Evolutionary conservation across 53 echinoderm and acorn worm species (phyloP).

Genomic region (Echinometra lucunter): DNA sequence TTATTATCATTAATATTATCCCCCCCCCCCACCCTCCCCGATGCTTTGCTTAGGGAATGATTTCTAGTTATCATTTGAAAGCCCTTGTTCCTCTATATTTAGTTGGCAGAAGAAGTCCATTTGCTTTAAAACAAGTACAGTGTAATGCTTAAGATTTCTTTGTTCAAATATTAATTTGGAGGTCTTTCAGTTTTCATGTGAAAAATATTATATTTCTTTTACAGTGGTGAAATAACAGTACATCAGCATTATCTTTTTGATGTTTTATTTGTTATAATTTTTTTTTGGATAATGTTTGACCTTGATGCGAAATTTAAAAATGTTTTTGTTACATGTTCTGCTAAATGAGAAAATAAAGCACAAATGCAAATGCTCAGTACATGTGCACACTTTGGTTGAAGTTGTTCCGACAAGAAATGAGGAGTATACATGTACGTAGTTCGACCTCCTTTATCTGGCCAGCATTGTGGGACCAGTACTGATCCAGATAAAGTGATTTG

Average conservation of each 20-base stretch:
- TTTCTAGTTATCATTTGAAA: too few relatives aligned
- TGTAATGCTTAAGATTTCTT: neutral
- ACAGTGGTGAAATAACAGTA: neutral
- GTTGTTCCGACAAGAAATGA: neutral
- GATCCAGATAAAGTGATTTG: too few relatives aligned
- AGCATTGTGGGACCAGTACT: too few relatives aligned
- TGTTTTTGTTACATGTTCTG: neutral
- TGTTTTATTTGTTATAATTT: neutral
- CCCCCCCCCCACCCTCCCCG: too few relatives aligned
- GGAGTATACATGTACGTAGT: neutral
- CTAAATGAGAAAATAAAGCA: neutral
- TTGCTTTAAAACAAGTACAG: too few relatives aligned
- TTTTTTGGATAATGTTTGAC: neutral
- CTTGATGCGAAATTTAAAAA: neutral
- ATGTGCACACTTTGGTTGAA: neutral
- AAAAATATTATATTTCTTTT: neutral
- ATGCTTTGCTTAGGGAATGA: too few relatives aligned
- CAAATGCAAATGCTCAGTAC: neutral
- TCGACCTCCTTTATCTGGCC: too few relatives aligned
- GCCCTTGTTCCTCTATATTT: too few relatives aligned
- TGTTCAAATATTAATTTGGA: neutral
- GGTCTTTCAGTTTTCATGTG: constrained; percentile 4
- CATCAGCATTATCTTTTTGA: neutral
- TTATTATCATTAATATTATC: too few relatives aligned
- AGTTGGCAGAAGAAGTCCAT: too few relatives aligned